Conservation (phyloP, 2,113 vertebrate species). For the Leptodactylus fuscus region DNA sequence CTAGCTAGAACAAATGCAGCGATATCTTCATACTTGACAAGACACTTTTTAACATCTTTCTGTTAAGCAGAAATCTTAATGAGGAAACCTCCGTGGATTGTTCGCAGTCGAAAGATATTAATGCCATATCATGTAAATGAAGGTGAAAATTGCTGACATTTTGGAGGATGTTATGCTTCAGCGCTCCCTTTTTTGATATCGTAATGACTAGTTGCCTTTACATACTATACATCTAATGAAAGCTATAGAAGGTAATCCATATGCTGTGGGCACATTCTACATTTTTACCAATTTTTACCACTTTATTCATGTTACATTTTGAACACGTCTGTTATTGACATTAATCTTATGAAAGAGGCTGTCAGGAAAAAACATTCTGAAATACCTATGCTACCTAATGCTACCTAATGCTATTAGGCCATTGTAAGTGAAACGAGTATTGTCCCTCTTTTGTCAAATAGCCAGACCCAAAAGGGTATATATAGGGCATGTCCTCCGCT, state of each 20-base stretch:
- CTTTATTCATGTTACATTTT: not conserved
- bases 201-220: constrained; percentile 40
- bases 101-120: constrained; percentile 30
- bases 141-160: constrained; percentile 53
- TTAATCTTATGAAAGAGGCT: not conserved
- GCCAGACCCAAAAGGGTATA: not conserved
- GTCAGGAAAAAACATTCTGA: not conserved
- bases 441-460: not conserved
- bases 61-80: constrained; percentile 44
- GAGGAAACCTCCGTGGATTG: constrained; percentile 44
- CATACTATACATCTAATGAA: constrained; percentile 13
- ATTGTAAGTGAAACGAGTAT: too few relatives aligned
- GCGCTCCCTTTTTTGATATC: constrained; percentile 36
- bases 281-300: not conserved
- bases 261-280: not conserved
- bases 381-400: too few relatives aligned
- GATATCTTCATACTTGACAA: constrained; percentile 42
- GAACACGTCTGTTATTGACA: not conserved
- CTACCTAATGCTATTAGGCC: too few relatives aligned
- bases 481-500: not conserved
- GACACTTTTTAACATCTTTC: constrained; percentile 47
- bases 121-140: constrained; percentile 47
- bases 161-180: constrained; percentile 42
- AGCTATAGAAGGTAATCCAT: constrained; percentile 12
- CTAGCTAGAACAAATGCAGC: constrained; percentile 40